phyloP scores from a whole-genome alignment of 1,140 invertebrate species.

The Maconellicoccus hirsutus region DNA sequence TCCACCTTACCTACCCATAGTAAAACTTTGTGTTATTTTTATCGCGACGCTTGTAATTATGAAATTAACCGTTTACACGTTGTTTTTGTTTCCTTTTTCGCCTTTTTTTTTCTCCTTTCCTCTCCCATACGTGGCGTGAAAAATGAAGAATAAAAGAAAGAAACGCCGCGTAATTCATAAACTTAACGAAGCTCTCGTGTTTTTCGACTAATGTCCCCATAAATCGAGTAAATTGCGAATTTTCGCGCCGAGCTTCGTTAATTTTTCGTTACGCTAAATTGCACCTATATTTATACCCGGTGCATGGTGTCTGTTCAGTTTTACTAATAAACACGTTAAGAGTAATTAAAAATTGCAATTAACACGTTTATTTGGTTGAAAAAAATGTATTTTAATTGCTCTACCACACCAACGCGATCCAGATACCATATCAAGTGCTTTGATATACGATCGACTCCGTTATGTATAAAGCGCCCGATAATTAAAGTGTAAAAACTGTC shows the following conservation, averaged over 20 bases:
- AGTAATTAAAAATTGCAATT: slow-evolving; percentile 4
- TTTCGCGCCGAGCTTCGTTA: not conserved
- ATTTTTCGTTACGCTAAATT: not conserved
- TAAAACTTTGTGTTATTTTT: too few relatives aligned
- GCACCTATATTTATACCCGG: not conserved
- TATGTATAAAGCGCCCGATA: too few relatives aligned
- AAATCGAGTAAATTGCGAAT: not conserved
- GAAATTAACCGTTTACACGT: not conserved
- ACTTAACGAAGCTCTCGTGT: not conserved
- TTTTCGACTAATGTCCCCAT: not conserved
- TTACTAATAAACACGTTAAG: not conserved
- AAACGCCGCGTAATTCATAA: not conserved
- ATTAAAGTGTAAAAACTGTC: too few relatives aligned
- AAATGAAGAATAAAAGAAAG: not conserved
- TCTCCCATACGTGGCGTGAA: too few relatives aligned
- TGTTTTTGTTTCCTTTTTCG: not conserved
- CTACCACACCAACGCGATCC: too few relatives aligned
- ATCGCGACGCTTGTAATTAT: not conserved
- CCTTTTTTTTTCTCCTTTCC: too few relatives aligned
- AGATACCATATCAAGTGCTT: too few relatives aligned
- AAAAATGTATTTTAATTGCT: not conserved
- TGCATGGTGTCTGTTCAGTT: not conserved
- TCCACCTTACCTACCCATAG: too few relatives aligned
- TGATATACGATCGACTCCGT: too few relatives aligned
- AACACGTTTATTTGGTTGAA: not conserved